Evolutionary conservation across 2,797 vertebrate genomes (phyloP).

Genomic region (Chloroceryle amazona): DNA sequence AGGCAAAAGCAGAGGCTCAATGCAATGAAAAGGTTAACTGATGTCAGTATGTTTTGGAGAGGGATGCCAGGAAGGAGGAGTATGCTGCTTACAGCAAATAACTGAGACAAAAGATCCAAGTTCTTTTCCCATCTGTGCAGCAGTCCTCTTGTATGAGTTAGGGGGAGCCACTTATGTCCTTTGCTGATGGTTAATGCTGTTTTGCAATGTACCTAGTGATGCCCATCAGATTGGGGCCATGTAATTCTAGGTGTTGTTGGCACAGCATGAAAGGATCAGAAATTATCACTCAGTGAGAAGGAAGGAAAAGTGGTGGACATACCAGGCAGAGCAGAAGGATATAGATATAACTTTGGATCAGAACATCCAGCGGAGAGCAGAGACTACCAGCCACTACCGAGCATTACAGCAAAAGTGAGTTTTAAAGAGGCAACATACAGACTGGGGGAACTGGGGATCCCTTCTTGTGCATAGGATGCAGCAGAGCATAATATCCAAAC

Average conservation of each 20-base stretch:
- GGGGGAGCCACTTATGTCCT: background rate
- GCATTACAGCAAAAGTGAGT: background rate
- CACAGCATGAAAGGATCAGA: background rate
- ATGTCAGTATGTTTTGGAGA: background rate
- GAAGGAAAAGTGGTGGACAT: background rate
- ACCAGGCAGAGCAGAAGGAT: background rate
- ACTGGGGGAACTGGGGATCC: background rate
- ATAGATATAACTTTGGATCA: background rate
- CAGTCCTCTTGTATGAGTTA: background rate
- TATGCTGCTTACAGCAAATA: background rate
- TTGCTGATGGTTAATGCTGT: background rate
- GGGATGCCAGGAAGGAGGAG: constrained; percentile 6
- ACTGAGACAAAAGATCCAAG: background rate
- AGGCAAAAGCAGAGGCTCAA: background rate
- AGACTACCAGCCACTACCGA: background rate
- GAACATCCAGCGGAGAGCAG: background rate
- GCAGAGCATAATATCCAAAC: background rate
- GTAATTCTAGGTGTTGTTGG: background rate
- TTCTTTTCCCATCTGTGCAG: background rate
- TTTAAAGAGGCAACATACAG: background rate
- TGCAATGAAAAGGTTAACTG: constrained; percentile 31
- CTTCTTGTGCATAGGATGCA: background rate
- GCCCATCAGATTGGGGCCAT: fast-evolving
- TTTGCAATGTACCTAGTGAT: background rate
- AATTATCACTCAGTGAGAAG: background rate